Base-by-base conservation (phyloP, 2,797 vertebrate genomes). In the Arnoldichthys spilopterus region DNA sequence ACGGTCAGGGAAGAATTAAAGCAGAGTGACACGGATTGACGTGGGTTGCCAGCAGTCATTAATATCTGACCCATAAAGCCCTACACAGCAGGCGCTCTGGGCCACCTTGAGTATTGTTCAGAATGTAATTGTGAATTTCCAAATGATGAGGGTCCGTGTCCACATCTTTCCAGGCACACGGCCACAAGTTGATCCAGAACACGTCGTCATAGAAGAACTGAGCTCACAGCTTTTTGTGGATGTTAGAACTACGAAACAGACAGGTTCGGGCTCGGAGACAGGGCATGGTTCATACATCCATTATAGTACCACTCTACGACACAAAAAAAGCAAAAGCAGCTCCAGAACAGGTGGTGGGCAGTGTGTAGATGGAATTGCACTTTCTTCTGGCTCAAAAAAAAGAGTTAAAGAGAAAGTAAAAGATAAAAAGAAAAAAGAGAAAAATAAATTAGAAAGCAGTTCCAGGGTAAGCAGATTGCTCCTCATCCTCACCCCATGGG, bases 271-370 rank as follows among this genome's bases (percentile, higher is more conserved):
- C 51, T 59, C 73, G 79, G 74, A 67, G 16, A 77, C 74, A 89
- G 4, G 88, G 90, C 85, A 85, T 76, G 83, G 89, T 90, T 92
- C 85, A 88, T 91, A 92, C 92, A 90, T 93, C 93, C 91, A 82
- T 91, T 93, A 93, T 94, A 95, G 94, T 95, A 95, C 93, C 94
- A 94, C 92, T 93, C 90, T 91, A 90, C 88, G 90, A 94, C 90
- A 92, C 89, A 89, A 58, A 68, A 56, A 74, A 80, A 71, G 59
- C 47, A 71, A 64, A 88, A 92, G 92, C 92, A 93, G 92, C 92
- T 93, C 90, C 89, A 90, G 90, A 90, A 90, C 89, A 32, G 53
- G 22, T 15, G 74, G 83, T 88, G 87, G 87, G 84, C 86, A 82
- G 86, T 88, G 89, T 87, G 84, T 82, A 81, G 86, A 88, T 92